A percentile compares a stretch with the other conserved stretches of the same genome.
These are phyloP conservation scores for Clytia hemisphaerica DNA, from an alignment of 30 jellyfish, hydroid and myxozoan species.

Conservation along the genomic window DNA sequence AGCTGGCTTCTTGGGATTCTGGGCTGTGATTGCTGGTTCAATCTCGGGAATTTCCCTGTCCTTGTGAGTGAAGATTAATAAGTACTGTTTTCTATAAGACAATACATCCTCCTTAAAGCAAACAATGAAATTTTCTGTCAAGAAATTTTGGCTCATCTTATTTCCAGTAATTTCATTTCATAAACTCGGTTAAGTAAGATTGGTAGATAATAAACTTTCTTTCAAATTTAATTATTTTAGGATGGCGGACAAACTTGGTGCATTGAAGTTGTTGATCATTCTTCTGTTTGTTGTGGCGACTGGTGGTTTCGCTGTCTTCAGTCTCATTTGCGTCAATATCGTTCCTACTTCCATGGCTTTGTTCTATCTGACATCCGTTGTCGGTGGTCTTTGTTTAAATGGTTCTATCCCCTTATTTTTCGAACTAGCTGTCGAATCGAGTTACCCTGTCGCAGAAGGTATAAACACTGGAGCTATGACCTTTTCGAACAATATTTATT, in stretches of 20 bases:
- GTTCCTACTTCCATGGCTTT: slow-evolving; percentile 75
- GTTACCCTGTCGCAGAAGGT: slow-evolving; percentile 99
- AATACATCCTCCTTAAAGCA: background rate
- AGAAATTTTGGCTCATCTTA: too few species aligned
- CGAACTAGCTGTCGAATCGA: slow-evolving; percentile 95
- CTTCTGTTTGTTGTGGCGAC: slow-evolving; percentile 73
- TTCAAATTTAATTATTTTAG: slow-evolving; percentile 28
- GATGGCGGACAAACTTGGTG: slow-evolving; percentile 93
- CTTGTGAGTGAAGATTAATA: slow-evolving; percentile 89
- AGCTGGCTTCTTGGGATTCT: slow-evolving; percentile 96
- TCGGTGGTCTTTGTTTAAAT: slow-evolving; percentile 90
- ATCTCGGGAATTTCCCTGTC: slow-evolving; percentile 83
- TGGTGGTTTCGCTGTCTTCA: slow-evolving; percentile 66
- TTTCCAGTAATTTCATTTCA: too few species aligned
- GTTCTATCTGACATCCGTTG: slow-evolving; percentile 60
- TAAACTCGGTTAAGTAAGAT: too few species aligned
- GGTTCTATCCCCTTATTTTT: slow-evolving; percentile 97
- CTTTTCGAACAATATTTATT: slow-evolving; percentile 83
- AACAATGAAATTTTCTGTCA: background rate
- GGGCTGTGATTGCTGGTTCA: slow-evolving; percentile 99
- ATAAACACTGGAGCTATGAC: slow-evolving; percentile 98
- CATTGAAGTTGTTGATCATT: slow-evolving; percentile 71
- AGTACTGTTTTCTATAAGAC: background rate
- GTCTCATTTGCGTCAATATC: slow-evolving; percentile 66
- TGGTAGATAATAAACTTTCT: too few species aligned